Evolutionary conservation across 2,113 vertebrate genomes (phyloP).

Genomic region (Columbina picui): DNA sequence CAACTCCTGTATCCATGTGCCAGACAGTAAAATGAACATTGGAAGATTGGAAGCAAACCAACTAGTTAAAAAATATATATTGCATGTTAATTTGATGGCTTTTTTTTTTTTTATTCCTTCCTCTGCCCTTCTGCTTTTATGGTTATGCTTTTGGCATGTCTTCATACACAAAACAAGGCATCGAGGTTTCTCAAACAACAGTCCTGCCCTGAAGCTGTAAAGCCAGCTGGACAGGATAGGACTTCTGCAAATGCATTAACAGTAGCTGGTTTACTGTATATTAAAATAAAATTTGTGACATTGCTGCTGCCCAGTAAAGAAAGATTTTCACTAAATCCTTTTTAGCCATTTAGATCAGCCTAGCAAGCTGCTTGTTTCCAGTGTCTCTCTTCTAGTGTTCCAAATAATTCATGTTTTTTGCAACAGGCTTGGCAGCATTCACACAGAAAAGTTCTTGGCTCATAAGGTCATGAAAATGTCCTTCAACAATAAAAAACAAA

Average conservation of each 20-base stretch:
- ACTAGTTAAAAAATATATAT: not conserved
- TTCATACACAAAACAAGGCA: not conserved
- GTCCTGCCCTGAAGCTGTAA: not conserved
- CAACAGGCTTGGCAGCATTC: conserved; percentile 64
- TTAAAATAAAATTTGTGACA: not conserved
- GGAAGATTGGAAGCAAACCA: not conserved
- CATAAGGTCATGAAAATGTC: conserved; percentile 76
- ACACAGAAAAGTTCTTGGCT: conserved; percentile 68
- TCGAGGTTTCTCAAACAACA: not conserved
- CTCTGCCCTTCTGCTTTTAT: not conserved
- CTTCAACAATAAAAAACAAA: conserved; percentile 72
- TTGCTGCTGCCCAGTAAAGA: not conserved
- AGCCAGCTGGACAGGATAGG: not conserved
- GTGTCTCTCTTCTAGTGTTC: conserved; percentile 54
- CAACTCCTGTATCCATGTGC: not conserved
- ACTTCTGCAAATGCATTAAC: not conserved
- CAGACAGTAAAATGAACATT: not conserved
- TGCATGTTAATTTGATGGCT: not conserved
- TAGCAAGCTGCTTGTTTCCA: not conserved
- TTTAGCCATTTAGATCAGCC: conserved; percentile 39
- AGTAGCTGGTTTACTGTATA: not conserved
- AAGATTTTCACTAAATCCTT: not conserved
- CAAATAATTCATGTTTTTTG: conserved; percentile 72
- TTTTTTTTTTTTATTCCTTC: not conserved
- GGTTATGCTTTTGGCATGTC: not conserved